These are phyloP conservation scores for Drosophila sordidula DNA, from an alignment of 2,888 invertebrate species.

Conservation along the genomic window DNA sequence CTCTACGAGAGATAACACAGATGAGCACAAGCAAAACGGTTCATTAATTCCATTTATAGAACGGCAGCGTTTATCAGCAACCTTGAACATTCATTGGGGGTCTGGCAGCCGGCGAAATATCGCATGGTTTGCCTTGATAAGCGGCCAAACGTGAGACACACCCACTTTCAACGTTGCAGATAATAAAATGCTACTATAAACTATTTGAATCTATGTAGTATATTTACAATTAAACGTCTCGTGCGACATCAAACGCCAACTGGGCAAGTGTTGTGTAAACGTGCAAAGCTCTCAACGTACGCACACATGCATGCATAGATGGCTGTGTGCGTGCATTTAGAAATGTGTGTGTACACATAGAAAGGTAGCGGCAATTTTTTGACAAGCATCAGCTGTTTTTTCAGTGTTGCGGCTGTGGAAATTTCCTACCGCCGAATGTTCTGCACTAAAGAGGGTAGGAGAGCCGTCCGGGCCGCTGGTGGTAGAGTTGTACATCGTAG, in stretches of 20 bases:
- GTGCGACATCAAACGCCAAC: slow-evolving; percentile 49
- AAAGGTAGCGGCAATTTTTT: slow-evolving; percentile 53
- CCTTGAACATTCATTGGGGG: slow-evolving; percentile 69
- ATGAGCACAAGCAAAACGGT: slow-evolving; percentile 24
- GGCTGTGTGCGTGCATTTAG: neutral
- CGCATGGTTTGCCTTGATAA: slow-evolving; percentile 67
- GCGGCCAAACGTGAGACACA: slow-evolving; percentile 72
- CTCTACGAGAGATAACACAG: slow-evolving; percentile 24
- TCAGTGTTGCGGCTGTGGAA: slow-evolving; percentile 55
- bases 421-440: slow-evolving; percentile 63
- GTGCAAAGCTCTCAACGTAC: slow-evolving; percentile 16
- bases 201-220: slow-evolving; percentile 5
- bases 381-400: slow-evolving; percentile 72
- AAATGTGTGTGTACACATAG: slow-evolving; percentile 1
- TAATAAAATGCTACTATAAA: slow-evolving; percentile 18
- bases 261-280: slow-evolving; percentile 48
- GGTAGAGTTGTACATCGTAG: neutral
- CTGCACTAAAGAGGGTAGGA: slow-evolving; percentile 2
- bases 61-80: slow-evolving; percentile 58
- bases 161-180: slow-evolving; percentile 50
- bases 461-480: neutral
- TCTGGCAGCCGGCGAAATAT: slow-evolving; percentile 34
- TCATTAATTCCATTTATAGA: slow-evolving; percentile 59
- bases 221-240: slow-evolving; percentile 40
- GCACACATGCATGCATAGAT: slow-evolving; percentile 5